Evolutionary conservation across 2,113 vertebrate species (phyloP), one percentile per base, ranked within the genome.

Genomic region (Plecotus auritus): DNA sequence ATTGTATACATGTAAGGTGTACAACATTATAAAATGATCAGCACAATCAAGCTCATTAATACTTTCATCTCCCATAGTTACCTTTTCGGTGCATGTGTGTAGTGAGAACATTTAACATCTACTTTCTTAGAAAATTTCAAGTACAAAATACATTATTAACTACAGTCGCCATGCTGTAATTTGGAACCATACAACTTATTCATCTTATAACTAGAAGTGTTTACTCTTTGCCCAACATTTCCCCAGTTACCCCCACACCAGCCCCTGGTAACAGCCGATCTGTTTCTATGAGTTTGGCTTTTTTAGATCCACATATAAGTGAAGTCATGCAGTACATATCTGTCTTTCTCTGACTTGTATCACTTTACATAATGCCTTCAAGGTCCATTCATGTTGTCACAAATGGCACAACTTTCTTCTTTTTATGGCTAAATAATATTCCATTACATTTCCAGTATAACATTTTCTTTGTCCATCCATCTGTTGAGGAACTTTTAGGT

Each of bases 141-240:
- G 35, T 2, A 7, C 4, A 18, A 13, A 28, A 18, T 1, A 17
- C 3, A 10, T 5, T 10, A 10, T 11, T 26, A 7, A 35, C 72
- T 64, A 8, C 1, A 26, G 17, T 69, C 47, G 18, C 40, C 14
- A 1, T 9, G 35, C 28, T 42, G 20, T 32, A 17, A 13, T 3
- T 90, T n/a, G 40, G 8, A 16, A 18, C 47, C 56, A 35, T 37
- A n/a, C 35, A 69, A 17, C 13, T 17, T 11, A n/a, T 2, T 42
- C 17, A 10, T 32, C 28, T 90, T 7, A 16, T n/a, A 54, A 81
- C 28, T 69, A 23, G 35, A 69, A 56, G 35, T 12, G 0, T 42
- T 30, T 42, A 9, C 35, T n/a, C 28, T 37, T 42, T 18, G 26
- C 40, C 18, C 35, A 67, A n/a, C 47, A 26, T 42, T 35, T 23